These are phyloP conservation scores for Andricus curvator DNA, from an alignment of 2,888 invertebrate species.

Conservation along the genomic window DNA sequence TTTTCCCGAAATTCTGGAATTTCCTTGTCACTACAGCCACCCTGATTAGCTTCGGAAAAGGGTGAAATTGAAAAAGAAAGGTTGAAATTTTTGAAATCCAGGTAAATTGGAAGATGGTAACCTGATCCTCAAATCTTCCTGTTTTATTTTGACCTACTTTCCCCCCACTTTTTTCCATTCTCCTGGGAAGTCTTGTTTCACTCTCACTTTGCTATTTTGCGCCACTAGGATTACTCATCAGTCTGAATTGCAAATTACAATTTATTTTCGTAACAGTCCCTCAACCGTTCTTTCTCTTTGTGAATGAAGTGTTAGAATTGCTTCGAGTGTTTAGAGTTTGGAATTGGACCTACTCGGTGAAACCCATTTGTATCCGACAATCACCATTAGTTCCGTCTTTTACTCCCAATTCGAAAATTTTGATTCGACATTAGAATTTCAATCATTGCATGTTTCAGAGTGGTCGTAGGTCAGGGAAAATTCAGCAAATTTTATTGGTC, in stretches of 20 bases:
- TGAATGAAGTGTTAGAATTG: slow-evolving; percentile 22
- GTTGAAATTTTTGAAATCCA: neutral
- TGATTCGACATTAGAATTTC: neutral
- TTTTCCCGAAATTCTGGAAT: too few relatives aligned
- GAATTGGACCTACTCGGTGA: neutral
- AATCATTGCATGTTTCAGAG: neutral
- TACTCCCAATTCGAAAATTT: neutral
- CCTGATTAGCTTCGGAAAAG: neutral
- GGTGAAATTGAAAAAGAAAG: too few relatives aligned
- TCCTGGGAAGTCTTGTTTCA: neutral
- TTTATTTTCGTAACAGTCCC: slow-evolving; percentile 14
- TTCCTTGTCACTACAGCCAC: too few relatives aligned
- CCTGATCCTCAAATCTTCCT: neutral
- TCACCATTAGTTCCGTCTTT: neutral
- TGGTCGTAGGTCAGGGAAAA: too few relatives aligned
- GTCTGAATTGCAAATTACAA: slow-evolving; percentile 40
- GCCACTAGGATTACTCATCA: slow-evolving; percentile 34
- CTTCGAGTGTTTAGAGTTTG: neutral
- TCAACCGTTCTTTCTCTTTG: slow-evolving; percentile 28
- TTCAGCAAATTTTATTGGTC: too few relatives aligned
- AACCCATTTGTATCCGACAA: neutral
- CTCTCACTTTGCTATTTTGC: slow-evolving; percentile 36
- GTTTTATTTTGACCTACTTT: slow-evolving; percentile 24
- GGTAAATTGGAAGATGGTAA: slow-evolving; percentile 6
- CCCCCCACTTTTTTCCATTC: slow-evolving; percentile 33